Conservation (phyloP, 2,113 vertebrate species). For the Bambusicola thoracicus region DNA sequence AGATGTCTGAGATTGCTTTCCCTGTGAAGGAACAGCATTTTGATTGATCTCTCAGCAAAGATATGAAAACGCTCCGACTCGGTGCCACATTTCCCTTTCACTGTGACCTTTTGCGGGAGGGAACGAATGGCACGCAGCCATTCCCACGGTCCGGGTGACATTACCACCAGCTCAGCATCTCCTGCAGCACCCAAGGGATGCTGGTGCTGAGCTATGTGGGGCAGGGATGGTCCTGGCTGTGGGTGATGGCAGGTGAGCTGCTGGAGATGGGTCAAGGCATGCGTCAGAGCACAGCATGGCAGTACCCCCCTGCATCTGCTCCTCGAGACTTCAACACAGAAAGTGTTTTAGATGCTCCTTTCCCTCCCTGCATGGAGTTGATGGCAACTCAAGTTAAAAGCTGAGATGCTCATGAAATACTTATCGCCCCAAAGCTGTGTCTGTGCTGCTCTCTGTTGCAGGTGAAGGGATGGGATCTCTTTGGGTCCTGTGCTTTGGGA, state of each 20-base stretch:
- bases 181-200: background rate
- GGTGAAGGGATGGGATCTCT: background rate
- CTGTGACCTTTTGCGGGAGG: background rate
- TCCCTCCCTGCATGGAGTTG: background rate
- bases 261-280: background rate
- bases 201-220: background rate
- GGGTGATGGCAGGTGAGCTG: background rate
- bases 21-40: background rate
- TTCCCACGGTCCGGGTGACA: background rate
- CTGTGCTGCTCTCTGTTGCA: background rate
- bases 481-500: background rate
- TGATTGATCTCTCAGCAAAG: background rate
- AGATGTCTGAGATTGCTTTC: background rate
- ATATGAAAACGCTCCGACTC: background rate
- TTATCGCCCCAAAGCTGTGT: background rate
- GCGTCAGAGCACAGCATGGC: background rate
- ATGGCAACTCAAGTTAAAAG: background rate
- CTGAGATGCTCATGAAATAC: background rate
- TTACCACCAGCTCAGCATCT: background rate
- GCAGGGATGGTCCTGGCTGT: background rate
- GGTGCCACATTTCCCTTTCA: background rate
- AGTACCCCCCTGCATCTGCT: background rate
- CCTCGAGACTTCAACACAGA: background rate
- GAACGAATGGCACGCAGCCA: background rate
- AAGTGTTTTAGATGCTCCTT: background rate